Evolutionary conservation across 2,113 vertebrate genomes (phyloP).

Genomic region (Arvicanthis niloticus): DNA sequence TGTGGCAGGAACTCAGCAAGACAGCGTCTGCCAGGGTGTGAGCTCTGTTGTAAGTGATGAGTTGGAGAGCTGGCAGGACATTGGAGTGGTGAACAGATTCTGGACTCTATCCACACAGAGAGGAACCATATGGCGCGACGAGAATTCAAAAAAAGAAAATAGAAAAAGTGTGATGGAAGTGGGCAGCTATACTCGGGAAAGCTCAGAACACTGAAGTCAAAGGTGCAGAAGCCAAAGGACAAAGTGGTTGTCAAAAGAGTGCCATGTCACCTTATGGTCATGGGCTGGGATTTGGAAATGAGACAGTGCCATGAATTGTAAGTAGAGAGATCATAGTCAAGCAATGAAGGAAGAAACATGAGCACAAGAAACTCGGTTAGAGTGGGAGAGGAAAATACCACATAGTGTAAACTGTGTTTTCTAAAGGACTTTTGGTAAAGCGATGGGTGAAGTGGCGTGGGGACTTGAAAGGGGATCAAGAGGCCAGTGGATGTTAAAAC

Average conservation of each 20-base stretch:
- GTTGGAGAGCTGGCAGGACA: constrained; percentile 70
- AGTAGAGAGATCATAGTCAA: background rate
- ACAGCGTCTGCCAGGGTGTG: constrained; percentile 49
- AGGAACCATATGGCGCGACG: constrained; percentile 71
- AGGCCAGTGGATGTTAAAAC: background rate
- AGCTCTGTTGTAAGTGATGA: constrained; percentile 68
- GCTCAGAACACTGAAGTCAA: background rate
- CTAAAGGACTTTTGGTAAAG: background rate
- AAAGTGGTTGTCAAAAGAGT: background rate
- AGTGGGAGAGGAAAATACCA: background rate
- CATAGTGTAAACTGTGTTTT: constrained; percentile 16
- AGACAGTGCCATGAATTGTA: background rate
- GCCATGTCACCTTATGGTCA: background rate
- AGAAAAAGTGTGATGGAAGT: constrained; percentile 53
- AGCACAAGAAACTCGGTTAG: background rate
- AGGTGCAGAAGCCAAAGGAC: background rate
- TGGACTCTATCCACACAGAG: constrained; percentile 69
- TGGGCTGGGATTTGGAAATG: background rate
- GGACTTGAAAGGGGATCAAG: background rate
- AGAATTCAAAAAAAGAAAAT: constrained; percentile 56
- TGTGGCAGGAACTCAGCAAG: constrained; percentile 53
- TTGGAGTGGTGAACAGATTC: constrained; percentile 59
- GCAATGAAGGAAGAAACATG: background rate
- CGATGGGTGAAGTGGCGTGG: constrained; percentile 7
- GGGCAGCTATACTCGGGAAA: constrained; percentile 30